Conservation (phyloP, 37 sponge, comb jelly and placozoan genomes). For the Aplysina aerophoba region DNA sequence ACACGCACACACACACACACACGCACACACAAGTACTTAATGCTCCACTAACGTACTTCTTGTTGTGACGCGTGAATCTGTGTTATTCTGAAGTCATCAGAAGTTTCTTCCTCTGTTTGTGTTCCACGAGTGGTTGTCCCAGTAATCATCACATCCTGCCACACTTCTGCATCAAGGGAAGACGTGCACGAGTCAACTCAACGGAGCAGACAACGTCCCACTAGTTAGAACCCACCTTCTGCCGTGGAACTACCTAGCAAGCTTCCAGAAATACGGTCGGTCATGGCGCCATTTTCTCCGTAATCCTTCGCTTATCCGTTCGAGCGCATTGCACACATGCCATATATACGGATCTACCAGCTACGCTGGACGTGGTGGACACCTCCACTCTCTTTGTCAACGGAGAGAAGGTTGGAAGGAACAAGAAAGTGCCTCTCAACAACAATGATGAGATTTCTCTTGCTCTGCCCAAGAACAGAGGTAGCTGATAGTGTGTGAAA, state of each 20-base stretch:
- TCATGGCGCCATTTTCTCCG: no score
- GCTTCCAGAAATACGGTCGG: no score
- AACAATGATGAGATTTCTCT: constrained; percentile 84
- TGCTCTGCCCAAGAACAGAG: constrained; percentile 80
- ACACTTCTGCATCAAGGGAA: no score
- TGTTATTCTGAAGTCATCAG: not conserved
- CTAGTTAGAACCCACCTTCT: no score
- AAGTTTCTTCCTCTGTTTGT: constrained; percentile 1
- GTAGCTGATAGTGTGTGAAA: constrained; percentile 36
- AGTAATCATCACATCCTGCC: no score
- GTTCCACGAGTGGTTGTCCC: not conserved
- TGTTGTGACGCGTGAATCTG: constrained; percentile 24
- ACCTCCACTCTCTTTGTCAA: constrained; percentile 59
- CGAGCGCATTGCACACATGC: no score
- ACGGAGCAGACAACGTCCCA: no score
- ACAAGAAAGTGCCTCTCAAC: constrained; percentile 75
- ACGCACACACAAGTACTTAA: no score
- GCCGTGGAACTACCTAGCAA: no score
- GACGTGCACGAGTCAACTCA: no score
- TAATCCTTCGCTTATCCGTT: no score
- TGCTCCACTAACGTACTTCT: not conserved
- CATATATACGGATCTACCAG: not conserved
- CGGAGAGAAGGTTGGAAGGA: constrained; percentile 89
- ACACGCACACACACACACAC: not conserved
- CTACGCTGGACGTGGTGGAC: constrained; percentile 68